These are phyloP conservation scores for Sorex maritimensis DNA, from an alignment of 2,797 vertebrate genomes.

Conservation along the genomic window DNA sequence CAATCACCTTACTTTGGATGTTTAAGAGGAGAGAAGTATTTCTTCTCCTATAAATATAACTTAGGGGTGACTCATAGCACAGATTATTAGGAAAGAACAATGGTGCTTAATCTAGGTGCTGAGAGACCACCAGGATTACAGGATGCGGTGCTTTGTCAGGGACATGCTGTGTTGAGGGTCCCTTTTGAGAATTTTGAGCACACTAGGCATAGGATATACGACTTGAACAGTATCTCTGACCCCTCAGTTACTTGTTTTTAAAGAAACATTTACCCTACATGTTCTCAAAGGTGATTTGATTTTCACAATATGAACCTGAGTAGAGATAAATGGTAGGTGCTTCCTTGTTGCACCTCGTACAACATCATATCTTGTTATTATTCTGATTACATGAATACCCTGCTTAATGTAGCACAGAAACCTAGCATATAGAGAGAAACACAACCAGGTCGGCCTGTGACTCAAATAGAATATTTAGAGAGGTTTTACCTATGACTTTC, in stretches of 20 bases:
- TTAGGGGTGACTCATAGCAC: no score
- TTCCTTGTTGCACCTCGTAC: constrained; percentile 9
- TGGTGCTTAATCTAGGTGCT: no score
- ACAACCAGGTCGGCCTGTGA: background rate
- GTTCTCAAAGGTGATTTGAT: constrained; percentile 22
- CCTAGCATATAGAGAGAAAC: constrained; percentile 3
- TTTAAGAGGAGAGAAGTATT: background rate
- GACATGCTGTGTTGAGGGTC: no score
- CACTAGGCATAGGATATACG: no score
- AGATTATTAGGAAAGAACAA: no score
- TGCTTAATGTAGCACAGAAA: constrained; percentile 69
- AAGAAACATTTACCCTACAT: background rate
- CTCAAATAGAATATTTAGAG: constrained; percentile 64
- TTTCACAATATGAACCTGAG: background rate
- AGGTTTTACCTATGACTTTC: constrained; percentile 70
- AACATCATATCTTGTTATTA: constrained; percentile 44
- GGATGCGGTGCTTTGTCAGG: no score
- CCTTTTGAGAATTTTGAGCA: no score
- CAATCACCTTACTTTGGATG: background rate
- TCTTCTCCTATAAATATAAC: background rate
- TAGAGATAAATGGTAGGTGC: constrained; percentile 48
- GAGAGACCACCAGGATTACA: no score
- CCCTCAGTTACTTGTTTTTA: background rate
- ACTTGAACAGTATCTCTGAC: no score
- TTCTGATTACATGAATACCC: constrained; percentile 60